Base-by-base conservation (phyloP, 2,113 vertebrate species). In the Salminus brasiliensis region DNA sequence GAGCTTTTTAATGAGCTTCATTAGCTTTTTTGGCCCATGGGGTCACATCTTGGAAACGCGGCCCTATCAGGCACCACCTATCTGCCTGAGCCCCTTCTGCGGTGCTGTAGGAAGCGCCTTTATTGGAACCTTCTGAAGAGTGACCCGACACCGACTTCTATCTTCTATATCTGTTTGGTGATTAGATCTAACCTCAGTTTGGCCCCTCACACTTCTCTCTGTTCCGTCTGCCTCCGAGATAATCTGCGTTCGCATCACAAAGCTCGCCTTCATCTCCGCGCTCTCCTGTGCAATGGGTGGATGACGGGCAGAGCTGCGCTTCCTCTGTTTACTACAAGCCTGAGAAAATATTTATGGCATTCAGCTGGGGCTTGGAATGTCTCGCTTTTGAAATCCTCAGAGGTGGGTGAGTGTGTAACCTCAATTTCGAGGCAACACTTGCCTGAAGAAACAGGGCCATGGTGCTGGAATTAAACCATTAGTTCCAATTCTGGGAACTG, bases 131-230 rank as follows among this genome's bases (percentile, higher is more conserved):
- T 80, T 55, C 55, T 77, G 70, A 84, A 78, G 34, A 63, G 25
- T 18, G 67, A 68, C 78, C 53, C 68, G 73, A 73, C 52, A 55
- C 41, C 77, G 73, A 84, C 41, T 72, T 66, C 18, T 71, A 27
- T 71, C 76, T 78, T 39, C 41, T 66, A 25, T 71, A 27, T 71
- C 76, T 78, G 49, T 52, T 6, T 67, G 43, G 68, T n/a, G 78
- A 84, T 84, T 81, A 84, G 53, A 81, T 78, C 63, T 81, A 49
- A 78, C 82, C 78, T 78, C 78, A n/a, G 73, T 76, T 77, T 72
- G 74, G 67, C 78, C 68, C 32, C 41, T 63, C 3, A 32, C 23
- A 41, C 59, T 23, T 32, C 49, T 69, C 52, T 43, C 27, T 80
- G 52, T 60, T 60, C 49, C 47, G 25, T 78, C n/a, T 21, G 45